Conservation (phyloP, 92 coral and sea anemone species). For the Epizoanthus illoricatus region DNA sequence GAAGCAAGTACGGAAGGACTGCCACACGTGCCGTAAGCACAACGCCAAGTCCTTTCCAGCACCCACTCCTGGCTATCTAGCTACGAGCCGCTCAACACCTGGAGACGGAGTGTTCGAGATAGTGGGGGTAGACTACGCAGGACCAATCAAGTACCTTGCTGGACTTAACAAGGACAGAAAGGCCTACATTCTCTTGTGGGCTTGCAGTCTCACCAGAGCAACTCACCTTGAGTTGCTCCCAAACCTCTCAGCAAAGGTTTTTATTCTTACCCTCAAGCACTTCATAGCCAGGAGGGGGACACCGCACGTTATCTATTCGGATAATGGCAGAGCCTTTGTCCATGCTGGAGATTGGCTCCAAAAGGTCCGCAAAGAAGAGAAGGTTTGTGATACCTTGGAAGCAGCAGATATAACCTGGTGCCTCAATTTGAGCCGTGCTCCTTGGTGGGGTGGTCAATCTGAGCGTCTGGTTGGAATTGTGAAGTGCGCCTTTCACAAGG, state of each 20-base stretch:
- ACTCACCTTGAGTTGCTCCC: background rate
- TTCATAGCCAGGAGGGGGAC: too few relatives aligned
- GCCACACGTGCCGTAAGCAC: background rate
- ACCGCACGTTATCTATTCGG: background rate
- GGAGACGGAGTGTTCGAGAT: background rate
- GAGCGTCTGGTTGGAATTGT: background rate
- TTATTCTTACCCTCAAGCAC: too few relatives aligned
- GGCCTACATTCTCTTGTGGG: conserved; percentile 23
- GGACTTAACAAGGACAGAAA: background rate
- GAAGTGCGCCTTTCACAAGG: background rate
- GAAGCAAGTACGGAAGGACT: background rate
- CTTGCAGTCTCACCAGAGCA: conserved; percentile 20
- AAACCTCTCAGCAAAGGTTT: background rate
- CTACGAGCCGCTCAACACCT: conserved; percentile 1
- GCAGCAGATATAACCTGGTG: background rate
- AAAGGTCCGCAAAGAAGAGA: background rate
- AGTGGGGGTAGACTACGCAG: background rate
- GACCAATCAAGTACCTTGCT: background rate
- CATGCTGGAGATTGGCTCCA: background rate
- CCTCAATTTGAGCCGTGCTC: background rate
- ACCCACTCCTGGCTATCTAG: background rate
- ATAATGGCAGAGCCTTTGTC: conserved; percentile 26
- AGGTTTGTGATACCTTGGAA: too few relatives aligned
- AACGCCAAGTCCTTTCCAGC: background rate
- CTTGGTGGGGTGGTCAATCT: background rate